These are phyloP conservation scores for Penaeus japonicus DNA, from an alignment of 1,140 invertebrate genomes.

Conservation along the genomic window DNA sequence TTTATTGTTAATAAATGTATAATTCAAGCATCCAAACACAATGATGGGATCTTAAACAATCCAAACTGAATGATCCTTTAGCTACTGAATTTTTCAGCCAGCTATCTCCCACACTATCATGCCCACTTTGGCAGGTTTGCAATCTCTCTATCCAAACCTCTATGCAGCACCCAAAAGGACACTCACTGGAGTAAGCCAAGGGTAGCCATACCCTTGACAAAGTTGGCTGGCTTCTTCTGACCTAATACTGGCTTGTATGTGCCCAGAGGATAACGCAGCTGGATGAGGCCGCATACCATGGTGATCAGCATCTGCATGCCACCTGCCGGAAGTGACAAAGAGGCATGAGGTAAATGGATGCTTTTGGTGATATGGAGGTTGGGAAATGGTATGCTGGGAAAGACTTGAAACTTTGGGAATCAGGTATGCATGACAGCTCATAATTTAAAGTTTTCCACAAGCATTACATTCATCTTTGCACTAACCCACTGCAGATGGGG, in stretches of 20 bases:
- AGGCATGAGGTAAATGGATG: slow-evolving; percentile 17
- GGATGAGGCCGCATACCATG: slow-evolving; percentile 77
- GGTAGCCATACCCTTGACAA: slow-evolving; percentile 79
- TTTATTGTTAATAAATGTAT: too few relatives aligned
- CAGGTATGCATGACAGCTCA: too few relatives aligned
- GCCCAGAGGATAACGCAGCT: slow-evolving; percentile 79
- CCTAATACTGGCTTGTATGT: slow-evolving; percentile 59
- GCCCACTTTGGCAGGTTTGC: too few relatives aligned
- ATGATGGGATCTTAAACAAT: too few relatives aligned
- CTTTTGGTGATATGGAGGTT: slow-evolving; percentile 20
- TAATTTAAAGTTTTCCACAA: too few relatives aligned
- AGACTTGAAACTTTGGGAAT: too few relatives aligned
- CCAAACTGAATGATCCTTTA: too few relatives aligned
- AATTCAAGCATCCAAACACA: too few relatives aligned
- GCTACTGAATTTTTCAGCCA: too few relatives aligned
- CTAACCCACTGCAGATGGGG: accelerated
- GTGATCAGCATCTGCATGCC: slow-evolving; percentile 80
- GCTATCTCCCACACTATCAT: neutral
- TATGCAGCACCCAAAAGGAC: neutral
- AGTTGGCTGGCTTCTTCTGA: slow-evolving; percentile 71
- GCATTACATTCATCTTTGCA: too few relatives aligned
- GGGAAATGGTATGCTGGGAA: too few relatives aligned
- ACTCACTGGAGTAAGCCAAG: slow-evolving; percentile 77
- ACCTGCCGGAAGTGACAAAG: slow-evolving; percentile 62
- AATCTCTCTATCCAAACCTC: neutral